phyloP scores from a whole-genome alignment of 1,140 invertebrate species.

The Theocolax elegans region DNA sequence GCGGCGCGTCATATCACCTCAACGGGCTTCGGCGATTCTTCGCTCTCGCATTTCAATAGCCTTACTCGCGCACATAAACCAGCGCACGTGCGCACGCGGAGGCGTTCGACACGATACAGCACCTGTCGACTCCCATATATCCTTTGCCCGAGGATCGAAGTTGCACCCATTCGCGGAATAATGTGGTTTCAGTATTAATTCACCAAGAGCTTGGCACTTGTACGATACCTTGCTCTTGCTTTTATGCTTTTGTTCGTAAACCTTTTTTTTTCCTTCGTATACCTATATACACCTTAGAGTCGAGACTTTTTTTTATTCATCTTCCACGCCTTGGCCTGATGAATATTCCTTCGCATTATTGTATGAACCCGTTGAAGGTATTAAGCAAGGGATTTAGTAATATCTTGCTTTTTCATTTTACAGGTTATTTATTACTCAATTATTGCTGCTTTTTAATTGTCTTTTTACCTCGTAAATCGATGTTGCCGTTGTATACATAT shows the following conservation, averaged over 20 bases:
- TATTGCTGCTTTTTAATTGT: too few relatives aligned
- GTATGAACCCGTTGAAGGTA: too few relatives aligned
- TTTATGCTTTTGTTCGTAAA: neutral
- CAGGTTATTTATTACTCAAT: too few relatives aligned
- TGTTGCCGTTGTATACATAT: too few relatives aligned
- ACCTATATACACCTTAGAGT: too few relatives aligned
- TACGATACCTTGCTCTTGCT: neutral
- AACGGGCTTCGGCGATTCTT: constrained; percentile 1
- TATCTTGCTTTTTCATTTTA: too few relatives aligned
- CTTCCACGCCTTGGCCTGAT: too few relatives aligned
- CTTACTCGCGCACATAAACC: neutral
- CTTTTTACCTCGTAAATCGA: too few relatives aligned
- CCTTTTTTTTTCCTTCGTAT: too few relatives aligned
- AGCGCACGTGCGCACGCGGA: neutral
- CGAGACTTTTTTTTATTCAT: too few relatives aligned
- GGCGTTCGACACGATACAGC: neutral
- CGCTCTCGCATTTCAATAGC: constrained; percentile 25
- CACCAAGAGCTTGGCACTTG: neutral
- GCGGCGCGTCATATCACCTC: constrained; percentile 1
- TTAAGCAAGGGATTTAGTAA: too few relatives aligned
- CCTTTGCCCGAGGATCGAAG: neutral
- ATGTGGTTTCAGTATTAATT: neutral
- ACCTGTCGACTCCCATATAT: constrained; percentile 5
- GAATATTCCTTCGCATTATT: too few relatives aligned
- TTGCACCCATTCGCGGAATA: constrained; percentile 15